phyloP scores from a whole-genome alignment of 2,888 invertebrate genomes.

The Unio pictorum region DNA sequence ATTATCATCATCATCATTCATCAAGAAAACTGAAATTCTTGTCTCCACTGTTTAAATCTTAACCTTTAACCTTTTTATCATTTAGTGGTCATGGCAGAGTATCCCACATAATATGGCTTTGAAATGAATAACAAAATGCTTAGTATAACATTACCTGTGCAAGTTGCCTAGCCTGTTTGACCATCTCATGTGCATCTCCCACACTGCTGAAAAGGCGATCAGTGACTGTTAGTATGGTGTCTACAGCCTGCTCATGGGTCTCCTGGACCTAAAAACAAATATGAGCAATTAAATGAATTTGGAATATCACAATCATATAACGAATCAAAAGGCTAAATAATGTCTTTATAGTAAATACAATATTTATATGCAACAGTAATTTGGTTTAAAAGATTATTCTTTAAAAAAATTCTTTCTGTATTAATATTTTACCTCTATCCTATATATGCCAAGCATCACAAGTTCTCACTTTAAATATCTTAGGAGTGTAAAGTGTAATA shows the following conservation, averaged over 20 bases:
- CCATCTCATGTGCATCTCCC: conserved; percentile 95
- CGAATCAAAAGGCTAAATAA: no score
- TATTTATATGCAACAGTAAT: no score
- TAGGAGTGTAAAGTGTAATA: no score
- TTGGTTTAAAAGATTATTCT: no score
- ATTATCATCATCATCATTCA: background rate
- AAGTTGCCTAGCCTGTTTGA: conserved; percentile 89
- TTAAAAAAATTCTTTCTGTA: no score
- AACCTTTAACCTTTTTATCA: background rate
- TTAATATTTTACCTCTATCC: no score
- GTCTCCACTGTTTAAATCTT: background rate
- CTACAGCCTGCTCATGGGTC: conserved; percentile 84
- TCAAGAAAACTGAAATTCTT: background rate
- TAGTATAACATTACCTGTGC: conserved; percentile 77
- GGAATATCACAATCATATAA: no score
- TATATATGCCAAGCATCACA: no score
- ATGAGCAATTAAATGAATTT: background rate
- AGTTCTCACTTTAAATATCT: no score
- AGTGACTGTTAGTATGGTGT: conserved; percentile 90
- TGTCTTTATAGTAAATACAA: no score
- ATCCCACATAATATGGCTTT: no score
- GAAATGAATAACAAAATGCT: no score
- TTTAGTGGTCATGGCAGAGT: background rate
- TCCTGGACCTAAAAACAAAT: conserved; percentile 46
- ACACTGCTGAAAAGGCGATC: conserved; percentile 88